Conservation (phyloP, 2,113 vertebrate genomes). For the Anser brachyrhynchus region DNA sequence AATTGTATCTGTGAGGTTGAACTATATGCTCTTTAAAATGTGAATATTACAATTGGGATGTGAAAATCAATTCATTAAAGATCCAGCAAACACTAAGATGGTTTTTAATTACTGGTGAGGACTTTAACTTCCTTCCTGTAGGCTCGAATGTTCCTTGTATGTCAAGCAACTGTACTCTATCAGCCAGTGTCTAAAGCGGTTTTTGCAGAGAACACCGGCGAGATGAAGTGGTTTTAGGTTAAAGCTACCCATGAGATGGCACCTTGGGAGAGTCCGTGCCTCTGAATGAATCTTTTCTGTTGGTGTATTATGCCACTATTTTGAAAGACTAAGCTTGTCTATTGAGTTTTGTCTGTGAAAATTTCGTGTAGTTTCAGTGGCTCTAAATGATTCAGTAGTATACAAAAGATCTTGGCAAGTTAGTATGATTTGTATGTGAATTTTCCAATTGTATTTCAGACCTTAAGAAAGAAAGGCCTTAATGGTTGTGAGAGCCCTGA, state of each 20-base stretch:
- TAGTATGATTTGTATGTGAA: constrained; percentile 89
- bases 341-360: constrained; percentile 48
- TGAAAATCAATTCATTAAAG: not conserved
- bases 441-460: constrained; percentile 99
- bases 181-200: not conserved
- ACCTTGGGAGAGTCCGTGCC: not conserved
- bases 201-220: not conserved
- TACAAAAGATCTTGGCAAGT: constrained; percentile 72
- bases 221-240: not conserved
- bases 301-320: not conserved
- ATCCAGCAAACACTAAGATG: not conserved
- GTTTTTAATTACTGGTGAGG: not conserved
- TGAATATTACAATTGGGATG: not conserved
- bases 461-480: constrained; percentile 99
- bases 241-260: not conserved
- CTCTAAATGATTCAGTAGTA: constrained; percentile 70
- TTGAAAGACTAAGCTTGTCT: constrained; percentile 27
- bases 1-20: not conserved
- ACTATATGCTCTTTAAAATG: not conserved
- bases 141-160: not conserved
- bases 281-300: constrained; percentile 11
- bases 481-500: constrained; percentile 99
- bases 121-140: not conserved
- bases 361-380: constrained; percentile 65
- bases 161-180: not conserved